Conservation (phyloP, 2,888 invertebrate genomes). For the Hedya salicella region DNA sequence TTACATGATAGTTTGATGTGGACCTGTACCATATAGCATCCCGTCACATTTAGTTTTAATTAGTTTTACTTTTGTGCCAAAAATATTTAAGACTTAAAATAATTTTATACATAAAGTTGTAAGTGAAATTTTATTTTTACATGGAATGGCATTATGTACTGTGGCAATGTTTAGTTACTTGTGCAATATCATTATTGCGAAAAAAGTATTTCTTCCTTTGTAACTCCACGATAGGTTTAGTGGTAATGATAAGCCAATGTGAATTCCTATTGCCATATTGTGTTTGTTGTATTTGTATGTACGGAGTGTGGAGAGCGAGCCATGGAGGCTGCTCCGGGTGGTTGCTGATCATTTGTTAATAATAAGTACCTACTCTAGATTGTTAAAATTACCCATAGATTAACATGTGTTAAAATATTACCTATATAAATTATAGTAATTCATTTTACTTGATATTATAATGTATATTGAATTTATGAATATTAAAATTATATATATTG, state of each 20-base stretch:
- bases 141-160: slow-evolving; percentile 74
- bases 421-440: slow-evolving; percentile 85
- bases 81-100: slow-evolving; percentile 69
- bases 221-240: slow-evolving; percentile 57
- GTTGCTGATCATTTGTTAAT: slow-evolving; percentile 71
- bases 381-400: slow-evolving; percentile 84
- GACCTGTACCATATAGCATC: slow-evolving; percentile 77
- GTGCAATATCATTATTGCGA: slow-evolving; percentile 71
- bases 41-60: slow-evolving; percentile 61
- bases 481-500: slow-evolving; percentile 85
- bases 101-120: slow-evolving; percentile 55
- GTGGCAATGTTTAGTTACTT: slow-evolving; percentile 65
- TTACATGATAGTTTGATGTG: slow-evolving; percentile 67
- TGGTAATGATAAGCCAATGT: slow-evolving; percentile 67
- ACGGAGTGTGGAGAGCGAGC: slow-evolving; percentile 42
- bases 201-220: slow-evolving; percentile 66
- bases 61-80: slow-evolving; percentile 74
- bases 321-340: slow-evolving; percentile 44
- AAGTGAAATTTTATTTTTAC: slow-evolving; percentile 67
- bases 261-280: slow-evolving; percentile 83
- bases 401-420: slow-evolving; percentile 85
- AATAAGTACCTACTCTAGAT: slow-evolving; percentile 75
- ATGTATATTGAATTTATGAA: slow-evolving; percentile 86
- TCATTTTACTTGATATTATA: slow-evolving; percentile 85
- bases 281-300: slow-evolving; percentile 64